phyloP scores from a whole-genome alignment of 2,888 invertebrate genomes.

The Sarcophaga rosellei region DNA sequence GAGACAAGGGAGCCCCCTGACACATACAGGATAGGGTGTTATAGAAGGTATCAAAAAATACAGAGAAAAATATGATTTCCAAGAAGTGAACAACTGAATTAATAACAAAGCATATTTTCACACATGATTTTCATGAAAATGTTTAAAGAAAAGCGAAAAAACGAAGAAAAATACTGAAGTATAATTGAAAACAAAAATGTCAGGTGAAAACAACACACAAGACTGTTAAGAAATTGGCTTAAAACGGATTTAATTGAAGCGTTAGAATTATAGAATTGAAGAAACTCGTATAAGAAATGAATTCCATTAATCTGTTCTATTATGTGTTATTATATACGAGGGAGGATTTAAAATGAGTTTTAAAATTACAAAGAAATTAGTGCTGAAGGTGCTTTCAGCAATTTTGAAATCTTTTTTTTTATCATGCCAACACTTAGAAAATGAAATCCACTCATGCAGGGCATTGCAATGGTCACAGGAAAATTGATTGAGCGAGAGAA shows the following conservation, averaged over 20 bases:
- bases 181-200: neutral
- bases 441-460: no score
- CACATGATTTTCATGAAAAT: neutral
- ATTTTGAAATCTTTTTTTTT: no score
- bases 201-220: neutral
- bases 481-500: no score
- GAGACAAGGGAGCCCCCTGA: no score
- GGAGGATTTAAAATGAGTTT: no score
- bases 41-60: no score
- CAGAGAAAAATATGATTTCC: neutral
- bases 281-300: neutral
- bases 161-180: neutral
- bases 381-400: no score
- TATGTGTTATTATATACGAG: neutral
- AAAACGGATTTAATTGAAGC: neutral
- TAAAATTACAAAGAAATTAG: no score
- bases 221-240: neutral
- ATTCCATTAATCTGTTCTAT: neutral
- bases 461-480: no score
- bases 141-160: neutral
- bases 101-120: neutral
- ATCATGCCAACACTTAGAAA: no score
- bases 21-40: no score
- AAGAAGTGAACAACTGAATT: neutral
- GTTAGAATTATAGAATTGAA: neutral